A percentile compares a stretch with the other conserved stretches of the same genome.
Conservation (phyloP, 1,140 invertebrate species). For the Drosophila lacertosa region DNA sequence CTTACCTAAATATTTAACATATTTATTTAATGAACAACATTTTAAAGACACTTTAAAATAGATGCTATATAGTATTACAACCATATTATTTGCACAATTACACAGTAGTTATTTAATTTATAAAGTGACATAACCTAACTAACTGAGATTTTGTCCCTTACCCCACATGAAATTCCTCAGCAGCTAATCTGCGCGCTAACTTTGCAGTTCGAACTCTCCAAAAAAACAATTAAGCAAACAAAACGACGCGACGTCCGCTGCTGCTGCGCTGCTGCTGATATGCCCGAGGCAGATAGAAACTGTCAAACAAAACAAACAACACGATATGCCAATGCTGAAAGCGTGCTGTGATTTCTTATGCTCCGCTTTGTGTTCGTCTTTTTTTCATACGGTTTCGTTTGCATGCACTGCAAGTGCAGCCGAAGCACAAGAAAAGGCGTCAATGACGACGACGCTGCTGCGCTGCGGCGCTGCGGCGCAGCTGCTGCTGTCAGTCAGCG, state of each 20-base stretch:
- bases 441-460: conserved; percentile 59
- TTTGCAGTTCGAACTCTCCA: conserved; percentile 36
- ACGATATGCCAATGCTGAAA: conserved; percentile 68
- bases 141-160: not conserved
- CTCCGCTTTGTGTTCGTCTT: conserved; percentile 28
- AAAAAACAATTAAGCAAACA: conserved; percentile 68
- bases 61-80: too few relatives aligned
- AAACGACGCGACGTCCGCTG: conserved; percentile 48
- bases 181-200: conserved; percentile 20
- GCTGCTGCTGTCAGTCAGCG: conserved; percentile 29
- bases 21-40: too few relatives aligned
- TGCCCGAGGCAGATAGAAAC: conserved; percentile 60
- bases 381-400: conserved; percentile 43
- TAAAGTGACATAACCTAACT: not conserved
- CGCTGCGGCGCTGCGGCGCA: conserved; percentile 25
- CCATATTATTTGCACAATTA: too few relatives aligned
- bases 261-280: conserved; percentile 35
- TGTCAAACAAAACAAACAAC: conserved; percentile 79
- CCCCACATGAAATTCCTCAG: not conserved
- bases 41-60: too few relatives aligned
- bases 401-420: conserved; percentile 58
- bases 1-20: too few relatives aligned
- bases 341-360: conserved; percentile 60
- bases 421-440: conserved; percentile 68
- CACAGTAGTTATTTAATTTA: not conserved